Evolutionary conservation across 2,113 vertebrate species (phyloP).

Genomic region (Phaethornis superciliosus): DNA sequence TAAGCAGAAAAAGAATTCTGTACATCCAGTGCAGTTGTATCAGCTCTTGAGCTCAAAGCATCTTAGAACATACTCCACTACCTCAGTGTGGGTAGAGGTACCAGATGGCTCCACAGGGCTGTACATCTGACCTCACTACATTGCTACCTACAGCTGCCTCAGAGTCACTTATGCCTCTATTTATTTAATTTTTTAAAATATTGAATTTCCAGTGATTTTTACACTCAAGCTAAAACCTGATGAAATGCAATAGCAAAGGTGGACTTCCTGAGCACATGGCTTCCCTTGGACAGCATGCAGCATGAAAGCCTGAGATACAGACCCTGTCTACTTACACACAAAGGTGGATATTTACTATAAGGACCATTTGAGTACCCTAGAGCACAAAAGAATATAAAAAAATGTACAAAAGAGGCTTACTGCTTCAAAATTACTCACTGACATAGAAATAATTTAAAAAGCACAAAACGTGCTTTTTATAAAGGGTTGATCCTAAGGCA

Average conservation of each 20-base stretch:
- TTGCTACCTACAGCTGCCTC: neutral
- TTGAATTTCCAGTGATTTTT: neutral
- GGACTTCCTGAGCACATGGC: neutral
- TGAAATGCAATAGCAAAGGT: neutral
- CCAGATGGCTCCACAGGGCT: neutral
- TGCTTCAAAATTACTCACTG: neutral
- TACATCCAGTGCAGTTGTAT: neutral
- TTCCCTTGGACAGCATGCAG: neutral
- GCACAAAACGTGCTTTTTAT: fast-evolving
- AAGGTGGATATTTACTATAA: neutral
- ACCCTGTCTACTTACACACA: neutral
- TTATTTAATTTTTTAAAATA: neutral
- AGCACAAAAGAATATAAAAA: neutral
- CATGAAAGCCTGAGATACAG: neutral
- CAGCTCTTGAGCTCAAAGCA: neutral
- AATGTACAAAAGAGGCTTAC: neutral
- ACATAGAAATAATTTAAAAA: neutral
- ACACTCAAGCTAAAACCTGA: neutral
- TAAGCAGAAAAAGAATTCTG: neutral
- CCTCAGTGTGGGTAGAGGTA: neutral
- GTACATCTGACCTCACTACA: neutral
- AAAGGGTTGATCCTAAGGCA: neutral
- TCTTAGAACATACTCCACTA: neutral
- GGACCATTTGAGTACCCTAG: neutral
- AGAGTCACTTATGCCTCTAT: neutral